A percentile compares a stretch with the other conserved stretches of the same genome.
These are phyloP conservation scores for Disparrhopalites patrizii DNA, from an alignment of 2,888 invertebrate genomes.

Conservation along the genomic window DNA sequence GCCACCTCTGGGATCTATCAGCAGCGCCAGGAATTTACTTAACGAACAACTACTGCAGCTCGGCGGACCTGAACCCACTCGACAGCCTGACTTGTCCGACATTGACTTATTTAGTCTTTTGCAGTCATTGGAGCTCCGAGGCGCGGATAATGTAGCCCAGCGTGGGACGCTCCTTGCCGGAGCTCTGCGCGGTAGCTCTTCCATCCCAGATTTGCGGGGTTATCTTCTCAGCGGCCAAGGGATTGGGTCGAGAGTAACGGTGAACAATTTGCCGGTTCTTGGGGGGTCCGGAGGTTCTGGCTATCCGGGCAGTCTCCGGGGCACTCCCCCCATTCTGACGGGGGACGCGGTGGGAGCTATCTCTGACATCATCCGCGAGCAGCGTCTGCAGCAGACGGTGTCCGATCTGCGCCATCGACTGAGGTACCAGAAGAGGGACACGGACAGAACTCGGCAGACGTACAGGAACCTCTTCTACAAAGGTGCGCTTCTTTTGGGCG, in stretches of 20 bases:
- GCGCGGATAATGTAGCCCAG: neutral
- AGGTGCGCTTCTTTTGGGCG: slow-evolving; percentile 46
- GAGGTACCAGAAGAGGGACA: slow-evolving; percentile 33
- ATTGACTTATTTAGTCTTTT: slow-evolving; percentile 4
- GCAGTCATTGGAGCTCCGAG: neutral
- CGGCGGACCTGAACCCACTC: neutral
- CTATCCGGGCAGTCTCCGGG: neutral
- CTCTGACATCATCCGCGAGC: slow-evolving; percentile 43
- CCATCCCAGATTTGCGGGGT: neutral
- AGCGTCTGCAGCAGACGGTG: slow-evolving; percentile 40
- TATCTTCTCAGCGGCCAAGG: neutral
- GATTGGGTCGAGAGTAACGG: neutral
- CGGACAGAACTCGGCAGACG: slow-evolving; percentile 38
- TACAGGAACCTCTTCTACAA: slow-evolving; percentile 44
- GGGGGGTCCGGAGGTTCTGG: neutral
- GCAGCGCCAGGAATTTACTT: slow-evolving; percentile 1
- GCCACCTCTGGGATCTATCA: neutral
- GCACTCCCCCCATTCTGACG: slow-evolving; percentile 11
- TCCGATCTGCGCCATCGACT: slow-evolving; percentile 42
- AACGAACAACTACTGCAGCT: slow-evolving; percentile 20
- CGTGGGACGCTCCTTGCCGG: neutral
- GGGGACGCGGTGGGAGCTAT: slow-evolving; percentile 30
- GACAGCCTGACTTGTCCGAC: slow-evolving; percentile 4
- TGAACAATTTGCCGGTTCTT: slow-evolving; percentile 2
- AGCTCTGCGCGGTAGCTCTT: neutral